Evolutionary conservation across 2,113 vertebrate genomes (phyloP).

Genomic region (Vicugna pacos): DNA sequence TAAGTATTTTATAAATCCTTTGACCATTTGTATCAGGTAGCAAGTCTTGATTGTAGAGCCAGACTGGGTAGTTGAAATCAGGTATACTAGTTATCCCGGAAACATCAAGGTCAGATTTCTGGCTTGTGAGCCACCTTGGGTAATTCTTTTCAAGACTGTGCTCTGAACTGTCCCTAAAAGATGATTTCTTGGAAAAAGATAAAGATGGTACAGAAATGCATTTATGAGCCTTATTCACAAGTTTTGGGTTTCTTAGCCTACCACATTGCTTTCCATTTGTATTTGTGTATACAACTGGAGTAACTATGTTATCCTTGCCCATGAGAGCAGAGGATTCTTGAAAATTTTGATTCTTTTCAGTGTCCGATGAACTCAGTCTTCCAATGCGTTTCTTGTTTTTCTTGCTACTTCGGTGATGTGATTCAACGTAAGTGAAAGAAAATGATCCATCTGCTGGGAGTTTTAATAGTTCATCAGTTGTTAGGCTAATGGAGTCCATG

Average conservation of each 20-base stretch:
- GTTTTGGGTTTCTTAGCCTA: conserved; percentile 53
- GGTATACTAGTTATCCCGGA: conserved; percentile 90
- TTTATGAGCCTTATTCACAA: conserved; percentile 33
- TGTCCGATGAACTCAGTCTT: neutral
- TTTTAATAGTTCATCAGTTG: conserved; percentile 92
- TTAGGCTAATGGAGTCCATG: conserved; percentile 89
- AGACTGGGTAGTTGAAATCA: conserved; percentile 87
- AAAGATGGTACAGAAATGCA: conserved; percentile 2
- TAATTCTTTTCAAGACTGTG: conserved; percentile 80
- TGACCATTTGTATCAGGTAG: conserved; percentile 63
- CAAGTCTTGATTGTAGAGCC: conserved; percentile 85
- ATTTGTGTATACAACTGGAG: conserved; percentile 19
- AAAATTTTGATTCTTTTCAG: neutral
- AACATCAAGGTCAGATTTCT: conserved; percentile 88
- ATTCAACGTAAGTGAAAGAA: conserved; percentile 72
- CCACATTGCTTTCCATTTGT: neutral
- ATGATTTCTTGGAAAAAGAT: neutral
- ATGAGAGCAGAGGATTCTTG: neutral
- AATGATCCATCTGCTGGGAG: conserved; percentile 91
- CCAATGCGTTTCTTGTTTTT: conserved; percentile 52
- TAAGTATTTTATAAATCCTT: neutral
- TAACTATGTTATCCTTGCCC: conserved; percentile 49
- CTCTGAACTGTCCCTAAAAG: conserved; percentile 50
- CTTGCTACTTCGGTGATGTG: neutral
- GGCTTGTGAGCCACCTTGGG: conserved; percentile 90